Evolutionary conservation across 2,888 invertebrate species (phyloP).

Genomic region (Drosophila recens): DNA sequence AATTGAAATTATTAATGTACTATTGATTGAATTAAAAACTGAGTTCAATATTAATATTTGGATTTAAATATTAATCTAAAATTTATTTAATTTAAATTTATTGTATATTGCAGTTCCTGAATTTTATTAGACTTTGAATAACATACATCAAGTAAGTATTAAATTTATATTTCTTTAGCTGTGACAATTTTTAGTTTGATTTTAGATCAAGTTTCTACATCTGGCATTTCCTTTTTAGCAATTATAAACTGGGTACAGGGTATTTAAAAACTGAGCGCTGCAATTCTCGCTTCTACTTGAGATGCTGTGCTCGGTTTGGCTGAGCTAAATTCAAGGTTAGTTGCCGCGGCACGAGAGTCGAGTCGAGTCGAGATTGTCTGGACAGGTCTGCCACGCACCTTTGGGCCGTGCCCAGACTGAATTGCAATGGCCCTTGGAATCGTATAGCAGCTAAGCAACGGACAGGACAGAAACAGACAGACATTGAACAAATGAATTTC

Average conservation of each 20-base stretch:
- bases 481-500: constrained; percentile 72
- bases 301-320: constrained; percentile 45
- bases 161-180: too few species aligned
- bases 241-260: neutral
- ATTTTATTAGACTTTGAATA: too few species aligned
- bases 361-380: constrained; percentile 55
- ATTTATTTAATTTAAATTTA: too few species aligned
- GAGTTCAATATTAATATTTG: too few species aligned
- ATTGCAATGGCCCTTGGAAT: constrained; percentile 26
- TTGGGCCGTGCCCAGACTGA: constrained; percentile 39
- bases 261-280: constrained; percentile 33
- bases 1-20: too few species aligned
- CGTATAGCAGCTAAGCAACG: constrained; percentile 7
- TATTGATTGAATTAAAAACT: too few species aligned
- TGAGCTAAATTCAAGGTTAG: constrained; percentile 73
- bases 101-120: too few species aligned
- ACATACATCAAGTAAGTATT: too few species aligned
- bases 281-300: constrained; percentile 73
- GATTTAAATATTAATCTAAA: too few species aligned
- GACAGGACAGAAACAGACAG: constrained; percentile 8
- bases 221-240: neutral
- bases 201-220: too few species aligned
- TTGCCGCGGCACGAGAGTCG: constrained; percentile 60
- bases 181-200: too few species aligned
- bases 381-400: constrained; percentile 65